phyloP scores from a whole-genome alignment of 2,113 vertebrate genomes.

The Tenebrosternarchus preto region DNA sequence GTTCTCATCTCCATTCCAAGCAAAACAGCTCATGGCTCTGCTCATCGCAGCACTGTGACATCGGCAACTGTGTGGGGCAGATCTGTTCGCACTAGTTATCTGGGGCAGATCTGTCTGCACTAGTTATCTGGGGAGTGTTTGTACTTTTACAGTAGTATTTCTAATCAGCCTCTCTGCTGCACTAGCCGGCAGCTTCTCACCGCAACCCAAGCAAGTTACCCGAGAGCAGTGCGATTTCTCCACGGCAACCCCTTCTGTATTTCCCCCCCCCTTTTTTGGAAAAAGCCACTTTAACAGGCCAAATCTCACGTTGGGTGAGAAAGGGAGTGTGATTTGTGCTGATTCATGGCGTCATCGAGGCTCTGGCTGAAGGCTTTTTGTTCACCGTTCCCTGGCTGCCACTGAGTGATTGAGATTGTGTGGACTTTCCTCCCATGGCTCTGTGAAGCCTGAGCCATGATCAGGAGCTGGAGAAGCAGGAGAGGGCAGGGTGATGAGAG shows the following conservation, averaged over 20 bases:
- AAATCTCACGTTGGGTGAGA: slow-evolving; percentile 14
- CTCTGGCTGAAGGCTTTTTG: slow-evolving; percentile 44
- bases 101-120: too few species aligned
- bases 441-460: slow-evolving; percentile 38
- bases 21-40: too few species aligned
- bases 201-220: slow-evolving; percentile 30
- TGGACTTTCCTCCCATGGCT: slow-evolving; percentile 34
- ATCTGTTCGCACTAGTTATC: too few species aligned
- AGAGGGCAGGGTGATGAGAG: too few species aligned
- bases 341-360: slow-evolving; percentile 41
- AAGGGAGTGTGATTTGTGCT: slow-evolving; percentile 46
- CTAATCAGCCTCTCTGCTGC: slow-evolving; percentile 25
- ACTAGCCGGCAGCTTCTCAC: not conserved
- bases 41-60: too few species aligned
- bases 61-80: too few species aligned
- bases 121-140: too few species aligned
- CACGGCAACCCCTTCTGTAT: not conserved
- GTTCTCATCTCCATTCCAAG: too few species aligned
- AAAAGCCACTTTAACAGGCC: not conserved
- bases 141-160: not conserved
- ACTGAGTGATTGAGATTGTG: slow-evolving; percentile 51
- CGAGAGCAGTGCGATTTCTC: slow-evolving; percentile 4
- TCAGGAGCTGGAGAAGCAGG: slow-evolving; percentile 11
- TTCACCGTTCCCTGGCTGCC: slow-evolving; percentile 27
- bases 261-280: not conserved